Base-by-base conservation (phyloP, 2,113 vertebrate species). In the Podiceps cristatus region DNA sequence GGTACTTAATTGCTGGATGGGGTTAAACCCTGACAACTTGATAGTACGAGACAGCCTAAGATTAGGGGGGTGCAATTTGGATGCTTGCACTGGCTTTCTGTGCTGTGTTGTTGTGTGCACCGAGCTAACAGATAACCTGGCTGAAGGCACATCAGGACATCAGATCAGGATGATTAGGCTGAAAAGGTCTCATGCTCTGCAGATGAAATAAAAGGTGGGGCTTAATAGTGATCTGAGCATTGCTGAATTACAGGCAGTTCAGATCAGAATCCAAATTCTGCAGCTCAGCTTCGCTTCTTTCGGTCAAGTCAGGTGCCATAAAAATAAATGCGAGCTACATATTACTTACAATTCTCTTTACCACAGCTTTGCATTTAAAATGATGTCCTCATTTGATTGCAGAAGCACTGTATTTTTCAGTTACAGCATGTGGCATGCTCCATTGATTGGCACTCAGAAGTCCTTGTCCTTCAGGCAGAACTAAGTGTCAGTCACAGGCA, bases 381-480 rank as follows among this genome's bases (percentile, higher is more conserved):
- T 87, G 18, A 75, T 87, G 58, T 68, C 73, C 87, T 93, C 50
- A 25, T 79, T n/a, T 76, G 82, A 47, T n/a, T 95, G 64, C 22
- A 74, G 74, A 93, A 96, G 84, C 40, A 45, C 49, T 87, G 59
- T 88, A 53, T 94, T 96, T 97, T 96, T 93, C 92, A 92, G 24
- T 96, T 88, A 88, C 62, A 68, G 63, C 59, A 45, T 60, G 89
- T 76, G 84, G 55, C 89, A 69, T 75, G 76, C 79, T 95, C 63
- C n/a, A 25, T 49, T 93, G 85, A 83, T 67, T 94, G 66, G 50
- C 68, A 49, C 56, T 96, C 79, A 89, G 76, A 59, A 87, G 52
- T 83, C 75, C 76, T 94, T 96, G 86, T 89, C 93, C 85, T 96
- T 96, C 59, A 94, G 87, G 75, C 81, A 95, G 84, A 96, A n/a